These are phyloP conservation scores for Sebastes alutus DNA, from an alignment of 2,797 vertebrate species.

Conservation along the genomic window DNA sequence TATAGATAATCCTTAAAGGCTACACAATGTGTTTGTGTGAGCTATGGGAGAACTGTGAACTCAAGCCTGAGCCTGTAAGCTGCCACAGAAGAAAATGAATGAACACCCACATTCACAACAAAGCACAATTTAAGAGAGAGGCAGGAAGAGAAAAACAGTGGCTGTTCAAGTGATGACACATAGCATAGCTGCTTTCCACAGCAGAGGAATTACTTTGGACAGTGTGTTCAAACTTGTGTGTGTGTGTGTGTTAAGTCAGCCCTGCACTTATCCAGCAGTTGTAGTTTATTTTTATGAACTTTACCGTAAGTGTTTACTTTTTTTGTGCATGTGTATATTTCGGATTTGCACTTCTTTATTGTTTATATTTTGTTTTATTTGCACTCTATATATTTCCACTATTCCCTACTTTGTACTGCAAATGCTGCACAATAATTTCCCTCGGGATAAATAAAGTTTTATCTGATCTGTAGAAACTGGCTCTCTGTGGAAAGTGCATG, in stretches of 20 bases:
- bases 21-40: conserved; percentile 69
- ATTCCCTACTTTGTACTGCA: background rate
- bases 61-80: conserved; percentile 65
- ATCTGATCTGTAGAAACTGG: background rate
- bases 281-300: background rate
- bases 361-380: background rate
- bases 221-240: background rate
- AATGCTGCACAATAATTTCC: background rate
- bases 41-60: conserved; percentile 67
- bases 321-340: background rate
- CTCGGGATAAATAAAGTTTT: background rate
- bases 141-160: conserved; percentile 12
- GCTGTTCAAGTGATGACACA: conserved; percentile 27
- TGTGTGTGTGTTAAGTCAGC: background rate
- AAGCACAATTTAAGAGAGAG: conserved; percentile 43
- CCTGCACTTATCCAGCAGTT: conserved; percentile 1
- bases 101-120: conserved; percentile 65
- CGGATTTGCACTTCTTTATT: background rate
- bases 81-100: conserved; percentile 64
- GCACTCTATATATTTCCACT: background rate
- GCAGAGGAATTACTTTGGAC: conserved; percentile 29
- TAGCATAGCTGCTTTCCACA: background rate
- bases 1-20: conserved; percentile 71
- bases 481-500: background rate
- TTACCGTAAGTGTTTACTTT: background rate